A percentile compares a stretch with the other conserved stretches of the same genome.
These are phyloP conservation scores for Torymus texanus DNA, from an alignment of 2,888 invertebrate species.

Conservation along the genomic window DNA sequence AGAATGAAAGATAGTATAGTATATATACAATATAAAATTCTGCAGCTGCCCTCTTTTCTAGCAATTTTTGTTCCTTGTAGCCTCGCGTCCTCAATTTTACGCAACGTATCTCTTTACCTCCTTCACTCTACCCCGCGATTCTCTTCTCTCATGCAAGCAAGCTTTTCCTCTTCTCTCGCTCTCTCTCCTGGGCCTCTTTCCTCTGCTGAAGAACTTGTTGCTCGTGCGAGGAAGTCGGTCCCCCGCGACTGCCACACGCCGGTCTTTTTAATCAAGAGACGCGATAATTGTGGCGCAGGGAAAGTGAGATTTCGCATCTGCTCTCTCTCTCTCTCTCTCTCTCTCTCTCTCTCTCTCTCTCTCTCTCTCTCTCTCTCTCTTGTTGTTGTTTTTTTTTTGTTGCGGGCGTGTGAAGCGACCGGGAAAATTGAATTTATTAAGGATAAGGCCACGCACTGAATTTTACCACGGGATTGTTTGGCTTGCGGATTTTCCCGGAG, in stretches of 20 bases:
- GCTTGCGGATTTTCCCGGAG: neutral
- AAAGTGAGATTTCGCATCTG: neutral
- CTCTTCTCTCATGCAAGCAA: neutral
- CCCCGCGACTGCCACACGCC: neutral
- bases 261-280: slow-evolving; percentile 43
- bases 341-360: neutral
- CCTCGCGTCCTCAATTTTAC: slow-evolving; percentile 24
- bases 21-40: neutral
- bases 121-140: slow-evolving; percentile 19
- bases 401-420: too few relatives aligned
- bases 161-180: neutral
- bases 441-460: neutral
- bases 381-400: neutral
- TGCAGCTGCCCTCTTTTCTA: neutral
- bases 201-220: slow-evolving; percentile 29
- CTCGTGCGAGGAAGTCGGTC: neutral
- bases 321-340: neutral
- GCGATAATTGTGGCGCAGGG: slow-evolving; percentile 10
- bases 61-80: neutral
- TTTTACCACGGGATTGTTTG: neutral
- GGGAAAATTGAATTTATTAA: slow-evolving; percentile 20
- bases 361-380: neutral
- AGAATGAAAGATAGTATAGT: neutral
- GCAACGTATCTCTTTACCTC: neutral
- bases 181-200: neutral